Conservation (phyloP, 2,888 invertebrate genomes). For the Plagodis pulveraria region DNA sequence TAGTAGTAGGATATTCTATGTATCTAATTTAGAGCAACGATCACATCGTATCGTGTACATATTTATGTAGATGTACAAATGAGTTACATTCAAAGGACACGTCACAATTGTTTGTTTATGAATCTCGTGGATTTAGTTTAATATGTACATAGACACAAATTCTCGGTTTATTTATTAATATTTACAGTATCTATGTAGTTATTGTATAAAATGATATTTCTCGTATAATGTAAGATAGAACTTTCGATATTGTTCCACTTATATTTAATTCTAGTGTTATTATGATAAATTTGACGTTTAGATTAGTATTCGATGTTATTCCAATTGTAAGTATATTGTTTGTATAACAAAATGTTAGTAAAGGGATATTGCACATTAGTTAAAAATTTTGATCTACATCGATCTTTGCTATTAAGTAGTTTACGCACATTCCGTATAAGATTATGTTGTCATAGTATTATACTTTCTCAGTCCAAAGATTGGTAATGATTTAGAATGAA, state of each 20-base stretch:
- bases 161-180: constrained; percentile 69
- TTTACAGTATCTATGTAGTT: constrained; percentile 47
- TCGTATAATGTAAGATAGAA: constrained; percentile 49
- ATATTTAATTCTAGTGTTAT: constrained; percentile 48
- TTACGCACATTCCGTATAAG: constrained; percentile 70
- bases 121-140: constrained; percentile 67
- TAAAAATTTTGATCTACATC: constrained; percentile 36
- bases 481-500: constrained; percentile 54
- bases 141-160: constrained; percentile 65
- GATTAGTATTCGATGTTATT: constrained; percentile 69
- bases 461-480: constrained; percentile 76
- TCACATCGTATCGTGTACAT: constrained; percentile 61
- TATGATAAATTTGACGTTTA: constrained; percentile 50
- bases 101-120: constrained; percentile 60
- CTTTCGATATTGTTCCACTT: constrained; percentile 66
- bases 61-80: constrained; percentile 45
- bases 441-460: constrained; percentile 54
- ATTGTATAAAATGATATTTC: constrained; percentile 47
- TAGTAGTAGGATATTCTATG: constrained; percentile 30
- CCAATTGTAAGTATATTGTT: constrained; percentile 58
- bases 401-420: constrained; percentile 37
- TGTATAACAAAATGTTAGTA: constrained; percentile 52
- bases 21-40: constrained; percentile 48
- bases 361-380: constrained; percentile 56
- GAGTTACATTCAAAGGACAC: constrained; percentile 56